Evolutionary conservation across 1,140 invertebrate species (phyloP).

Genomic region (Macrostomum lignano): DNA sequence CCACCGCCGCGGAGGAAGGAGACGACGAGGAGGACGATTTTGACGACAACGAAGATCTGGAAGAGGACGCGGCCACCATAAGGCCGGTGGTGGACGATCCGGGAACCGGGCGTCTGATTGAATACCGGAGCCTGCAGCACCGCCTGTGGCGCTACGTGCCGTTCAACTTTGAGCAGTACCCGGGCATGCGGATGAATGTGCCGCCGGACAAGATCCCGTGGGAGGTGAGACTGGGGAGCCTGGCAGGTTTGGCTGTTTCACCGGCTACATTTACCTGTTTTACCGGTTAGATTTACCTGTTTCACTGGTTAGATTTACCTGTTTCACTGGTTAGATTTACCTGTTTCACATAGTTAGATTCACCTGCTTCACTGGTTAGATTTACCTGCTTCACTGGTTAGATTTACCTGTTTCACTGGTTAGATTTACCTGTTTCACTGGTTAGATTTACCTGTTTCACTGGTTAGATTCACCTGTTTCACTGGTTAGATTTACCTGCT

Average conservation of each 20-base stretch:
- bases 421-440: too few species aligned
- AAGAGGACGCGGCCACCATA: background rate
- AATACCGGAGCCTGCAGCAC: slow-evolving; percentile 1
- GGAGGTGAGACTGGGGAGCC: slow-evolving; percentile 20
- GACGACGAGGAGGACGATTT: background rate
- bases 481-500: too few species aligned
- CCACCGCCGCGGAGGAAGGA: too few species aligned
- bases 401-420: too few species aligned
- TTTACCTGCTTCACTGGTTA: background rate
- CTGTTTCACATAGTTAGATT: background rate
- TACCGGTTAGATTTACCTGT: background rate
- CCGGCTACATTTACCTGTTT: background rate
- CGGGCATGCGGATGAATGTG: slow-evolving; percentile 33
- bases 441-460: too few species aligned
- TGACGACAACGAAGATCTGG: slow-evolving; percentile 1
- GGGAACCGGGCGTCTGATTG: background rate
- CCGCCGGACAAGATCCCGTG: slow-evolving; percentile 49
- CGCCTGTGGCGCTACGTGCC: slow-evolving; percentile 1
- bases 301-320: background rate
- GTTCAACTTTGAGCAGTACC: slow-evolving; percentile 5
- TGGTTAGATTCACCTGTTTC: too few species aligned
- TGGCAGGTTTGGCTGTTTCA: background rate
- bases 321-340: background rate
- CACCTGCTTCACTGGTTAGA: background rate
- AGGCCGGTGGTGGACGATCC: background rate